A percentile compares a stretch with the other conserved stretches of the same genome.
Conservation (phyloP, 2,113 vertebrate genomes). For the Oryzias javanicus region DNA sequence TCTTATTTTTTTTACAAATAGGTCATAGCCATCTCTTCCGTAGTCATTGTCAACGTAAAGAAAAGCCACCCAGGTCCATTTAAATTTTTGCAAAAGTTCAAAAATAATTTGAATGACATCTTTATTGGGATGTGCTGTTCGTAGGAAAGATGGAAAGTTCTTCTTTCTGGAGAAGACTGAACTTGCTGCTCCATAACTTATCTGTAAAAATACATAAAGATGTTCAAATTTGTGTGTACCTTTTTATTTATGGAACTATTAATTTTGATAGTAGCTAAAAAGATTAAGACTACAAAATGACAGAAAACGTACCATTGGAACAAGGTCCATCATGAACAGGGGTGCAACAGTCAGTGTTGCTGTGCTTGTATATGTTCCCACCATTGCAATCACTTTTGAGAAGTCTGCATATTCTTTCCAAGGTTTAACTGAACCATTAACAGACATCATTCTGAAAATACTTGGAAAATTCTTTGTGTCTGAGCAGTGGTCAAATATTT, state of each 20-base stretch:
- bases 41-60: slow-evolving; percentile 70
- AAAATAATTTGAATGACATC: slow-evolving; percentile 75
- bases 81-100: slow-evolving; percentile 70
- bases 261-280: not conserved
- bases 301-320: slow-evolving; percentile 77
- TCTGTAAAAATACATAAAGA: slow-evolving; percentile 61
- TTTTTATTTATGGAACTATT: not conserved
- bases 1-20: slow-evolving; percentile 57
- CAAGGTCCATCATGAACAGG: slow-evolving; percentile 70
- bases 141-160: slow-evolving; percentile 79
- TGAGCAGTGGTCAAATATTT: slow-evolving; percentile 81
- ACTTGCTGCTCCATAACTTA: slow-evolving; percentile 78
- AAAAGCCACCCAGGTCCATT: slow-evolving; percentile 83
- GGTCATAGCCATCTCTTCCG: slow-evolving; percentile 40
- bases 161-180: slow-evolving; percentile 65
- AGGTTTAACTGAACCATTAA: slow-evolving; percentile 36
- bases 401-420: slow-evolving; percentile 19
- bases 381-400: slow-evolving; percentile 32
- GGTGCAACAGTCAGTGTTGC: slow-evolving; percentile 57
- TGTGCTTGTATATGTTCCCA: slow-evolving; percentile 71
- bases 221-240: not conserved
- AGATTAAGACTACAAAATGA: not conserved
- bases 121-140: slow-evolving; percentile 77
- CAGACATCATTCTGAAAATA: slow-evolving; percentile 59
- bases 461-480: slow-evolving; percentile 63